Evolutionary conservation across 2,797 vertebrate species (phyloP), one percentile per base, ranked within the genome.

Genomic region (Sebastes flavidus): DNA sequence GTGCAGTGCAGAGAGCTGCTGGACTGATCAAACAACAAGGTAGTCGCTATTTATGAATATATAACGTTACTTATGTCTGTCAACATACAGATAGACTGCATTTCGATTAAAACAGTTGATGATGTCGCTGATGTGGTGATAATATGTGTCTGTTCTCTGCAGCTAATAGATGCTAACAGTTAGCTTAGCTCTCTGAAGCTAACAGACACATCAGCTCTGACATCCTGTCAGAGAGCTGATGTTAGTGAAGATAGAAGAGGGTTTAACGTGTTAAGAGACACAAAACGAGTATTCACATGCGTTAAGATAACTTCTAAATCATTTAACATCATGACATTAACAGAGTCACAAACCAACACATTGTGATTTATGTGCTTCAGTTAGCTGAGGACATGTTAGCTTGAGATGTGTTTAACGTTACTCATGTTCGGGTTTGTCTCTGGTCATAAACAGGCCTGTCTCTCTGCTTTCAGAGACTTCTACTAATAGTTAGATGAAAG

Each of bases 21-120:
- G 83, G 77, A 25, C 69, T 75, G 61, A 80, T 24, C 7, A 68
- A 83, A 75, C 36, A 38, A 75, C 65, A 90, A 92, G 91, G 91
- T 93, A 92, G 75, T 2, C 4, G 2, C 20, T 62, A 0, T 1
- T 60, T 38, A 22, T 22, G 0, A 13, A 25, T 22, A 3, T 8
- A 5, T 32, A 16, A 4, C 20, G 25, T 58, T 27, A 24, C 1
- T 1, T 55, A 3, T 32, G 22, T 61, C 1, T 32, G 14, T 63
- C 1, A 8, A 55, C 42, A 65, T 7, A 9, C 2, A 32, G 1
- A 22, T 1, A 9, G 1, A 6, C 3, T 6, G 2, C 0, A 2
- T 54, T 70, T 32, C 3, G 0, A 38, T 2, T 5, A 0, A 58
- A 27, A 6, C 13, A 2, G 29, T 24, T 4, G 1, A 6, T 20